Percentiles rank a stretch among this genome's conserved stretches.
phyloP scores from a whole-genome alignment of 2,113 vertebrate genomes.

The Felis catus region DNA sequence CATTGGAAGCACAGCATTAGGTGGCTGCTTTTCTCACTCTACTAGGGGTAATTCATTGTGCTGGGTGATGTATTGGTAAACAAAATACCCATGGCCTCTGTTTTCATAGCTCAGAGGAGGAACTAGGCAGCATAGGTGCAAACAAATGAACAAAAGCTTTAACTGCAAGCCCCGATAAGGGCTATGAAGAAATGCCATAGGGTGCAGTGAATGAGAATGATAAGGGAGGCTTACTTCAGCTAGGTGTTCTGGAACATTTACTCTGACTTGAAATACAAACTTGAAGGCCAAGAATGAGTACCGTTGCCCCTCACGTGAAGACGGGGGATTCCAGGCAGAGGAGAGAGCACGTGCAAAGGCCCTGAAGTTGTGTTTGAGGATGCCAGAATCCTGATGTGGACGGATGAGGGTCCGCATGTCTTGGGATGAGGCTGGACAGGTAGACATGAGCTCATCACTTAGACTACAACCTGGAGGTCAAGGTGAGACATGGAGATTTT shows the following conservation, averaged over 20 bases:
- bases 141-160: not conserved
- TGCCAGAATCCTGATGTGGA: not conserved
- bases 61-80: not conserved
- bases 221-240: not conserved
- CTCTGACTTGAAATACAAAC: not conserved
- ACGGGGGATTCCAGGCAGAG: accelerated
- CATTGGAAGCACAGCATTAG: accelerated
- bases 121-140: not conserved
- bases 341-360: not conserved
- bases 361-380: not conserved
- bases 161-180: not conserved
- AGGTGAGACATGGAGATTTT: not conserved
- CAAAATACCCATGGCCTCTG: not conserved
- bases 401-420: not conserved
- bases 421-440: not conserved
- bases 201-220: not conserved
- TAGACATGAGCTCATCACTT: too few relatives aligned
- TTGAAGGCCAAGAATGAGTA: not conserved
- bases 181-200: not conserved
- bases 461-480: not conserved
- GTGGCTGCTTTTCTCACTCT: not conserved
- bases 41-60: not conserved
- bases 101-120: not conserved
- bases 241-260: not conserved
- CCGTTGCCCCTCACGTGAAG: not conserved